phyloP scores from a whole-genome alignment of 2,113 vertebrate genomes.

The Silurus meridionalis region DNA sequence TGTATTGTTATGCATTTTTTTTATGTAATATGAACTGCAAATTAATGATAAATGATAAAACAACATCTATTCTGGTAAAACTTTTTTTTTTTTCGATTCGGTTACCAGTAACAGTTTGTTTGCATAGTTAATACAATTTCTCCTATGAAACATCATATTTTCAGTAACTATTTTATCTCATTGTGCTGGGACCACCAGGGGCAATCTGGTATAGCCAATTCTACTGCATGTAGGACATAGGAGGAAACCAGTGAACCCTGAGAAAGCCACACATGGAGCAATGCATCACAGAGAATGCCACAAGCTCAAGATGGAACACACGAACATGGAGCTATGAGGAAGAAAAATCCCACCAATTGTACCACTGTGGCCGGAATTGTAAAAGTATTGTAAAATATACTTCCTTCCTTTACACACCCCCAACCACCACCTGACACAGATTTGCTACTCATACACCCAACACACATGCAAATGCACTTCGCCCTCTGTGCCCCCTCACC shows the following conservation, averaged over 20 bases:
- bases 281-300: neutral
- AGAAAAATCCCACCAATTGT: neutral
- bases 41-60: neutral
- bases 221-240: neutral
- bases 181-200: neutral
- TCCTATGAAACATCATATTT: neutral
- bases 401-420: constrained; percentile 6
- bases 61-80: neutral
- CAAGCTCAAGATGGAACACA: neutral
- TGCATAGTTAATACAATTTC: neutral
- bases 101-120: neutral
- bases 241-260: neutral
- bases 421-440: constrained; percentile 27
- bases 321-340: neutral
- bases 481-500: constrained; percentile 74
- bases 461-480: neutral
- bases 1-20: neutral
- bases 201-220: neutral
- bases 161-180: neutral
- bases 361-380: neutral
- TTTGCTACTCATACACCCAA: constrained; percentile 13
- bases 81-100: neutral
- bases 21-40: neutral
- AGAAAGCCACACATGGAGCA: neutral
- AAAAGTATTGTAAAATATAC: neutral